Conservation (phyloP, 1,140 invertebrate genomes). For the Campoletis sonorensis region DNA sequence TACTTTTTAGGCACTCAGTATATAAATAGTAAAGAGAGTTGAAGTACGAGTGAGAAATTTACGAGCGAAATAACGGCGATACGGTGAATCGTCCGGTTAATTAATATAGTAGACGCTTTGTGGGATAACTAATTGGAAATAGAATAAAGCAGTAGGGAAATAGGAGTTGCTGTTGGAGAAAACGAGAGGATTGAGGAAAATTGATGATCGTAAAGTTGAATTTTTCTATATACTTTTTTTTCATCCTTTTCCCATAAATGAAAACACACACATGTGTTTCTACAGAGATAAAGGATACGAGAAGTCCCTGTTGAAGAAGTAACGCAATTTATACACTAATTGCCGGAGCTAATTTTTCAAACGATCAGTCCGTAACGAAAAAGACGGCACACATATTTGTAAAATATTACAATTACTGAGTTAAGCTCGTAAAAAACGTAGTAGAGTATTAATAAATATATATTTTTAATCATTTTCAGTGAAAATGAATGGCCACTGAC, state of each 20-base stretch:
- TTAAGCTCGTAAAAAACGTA: background rate
- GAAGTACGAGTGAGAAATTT: constrained; percentile 25
- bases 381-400: background rate
- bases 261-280: background rate
- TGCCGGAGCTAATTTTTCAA: constrained; percentile 6
- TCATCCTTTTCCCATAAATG: too few relatives aligned
- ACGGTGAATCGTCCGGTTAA: constrained; percentile 30
- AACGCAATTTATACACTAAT: constrained; percentile 27
- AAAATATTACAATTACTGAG: background rate
- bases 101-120: constrained; percentile 25
- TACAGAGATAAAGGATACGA: background rate
- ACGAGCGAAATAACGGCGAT: constrained; percentile 33
- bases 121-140: constrained; percentile 18
- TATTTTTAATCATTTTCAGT: background rate
- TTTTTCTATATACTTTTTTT: background rate
- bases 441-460: background rate
- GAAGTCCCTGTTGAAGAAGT: background rate
- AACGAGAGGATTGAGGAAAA: constrained; percentile 20
- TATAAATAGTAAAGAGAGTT: background rate
- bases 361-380: constrained; percentile 7
- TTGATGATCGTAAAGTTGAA: background rate
- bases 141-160: background rate
- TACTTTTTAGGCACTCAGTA: background rate
- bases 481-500: background rate
- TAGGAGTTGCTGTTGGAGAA: background rate